Conservation (phyloP, 2,797 vertebrate genomes). For the Anguilla anguilla region DNA sequence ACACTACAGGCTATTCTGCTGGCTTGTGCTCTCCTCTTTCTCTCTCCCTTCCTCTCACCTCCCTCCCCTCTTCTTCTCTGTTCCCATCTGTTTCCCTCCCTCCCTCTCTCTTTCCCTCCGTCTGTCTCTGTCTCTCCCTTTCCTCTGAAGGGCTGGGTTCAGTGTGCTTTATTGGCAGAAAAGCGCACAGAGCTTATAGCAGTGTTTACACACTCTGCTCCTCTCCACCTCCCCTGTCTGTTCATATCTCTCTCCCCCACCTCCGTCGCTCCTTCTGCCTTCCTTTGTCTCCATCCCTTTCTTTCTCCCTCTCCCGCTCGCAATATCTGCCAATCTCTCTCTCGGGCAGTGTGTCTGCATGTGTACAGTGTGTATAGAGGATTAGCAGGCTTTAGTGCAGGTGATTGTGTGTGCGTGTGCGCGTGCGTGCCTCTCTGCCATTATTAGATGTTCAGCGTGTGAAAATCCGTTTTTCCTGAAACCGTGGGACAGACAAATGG, state of each 20-base stretch:
- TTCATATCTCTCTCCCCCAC: not conserved
- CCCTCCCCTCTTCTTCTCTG: not conserved
- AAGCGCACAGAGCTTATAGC: too few relatives aligned
- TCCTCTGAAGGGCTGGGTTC: too few relatives aligned
- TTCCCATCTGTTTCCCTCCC: not conserved
- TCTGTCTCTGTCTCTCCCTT: not conserved
- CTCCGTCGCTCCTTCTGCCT: not conserved
- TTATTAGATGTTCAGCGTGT: too few relatives aligned
- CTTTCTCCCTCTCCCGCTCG: not conserved
- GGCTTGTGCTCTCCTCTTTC: not conserved
- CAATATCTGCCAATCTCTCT: not conserved
- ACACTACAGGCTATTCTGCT: conserved; percentile 39
- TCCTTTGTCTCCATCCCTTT: not conserved
- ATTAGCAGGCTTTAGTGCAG: too few relatives aligned
- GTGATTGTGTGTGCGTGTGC: too few relatives aligned
- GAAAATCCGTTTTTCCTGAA: too few relatives aligned
- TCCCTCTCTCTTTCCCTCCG: not conserved
- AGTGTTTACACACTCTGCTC: too few relatives aligned
- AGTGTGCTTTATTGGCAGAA: too few relatives aligned
- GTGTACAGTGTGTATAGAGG: too few relatives aligned
- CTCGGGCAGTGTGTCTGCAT: not conserved
- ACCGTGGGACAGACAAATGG: not conserved
- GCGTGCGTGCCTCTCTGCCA: too few relatives aligned
- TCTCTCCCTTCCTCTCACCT: not conserved
- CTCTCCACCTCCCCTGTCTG: not conserved